Evolutionary conservation across 2,888 invertebrate species (phyloP), one percentile per base, ranked within the genome.

Genomic region (Poecilus cupreus): DNA sequence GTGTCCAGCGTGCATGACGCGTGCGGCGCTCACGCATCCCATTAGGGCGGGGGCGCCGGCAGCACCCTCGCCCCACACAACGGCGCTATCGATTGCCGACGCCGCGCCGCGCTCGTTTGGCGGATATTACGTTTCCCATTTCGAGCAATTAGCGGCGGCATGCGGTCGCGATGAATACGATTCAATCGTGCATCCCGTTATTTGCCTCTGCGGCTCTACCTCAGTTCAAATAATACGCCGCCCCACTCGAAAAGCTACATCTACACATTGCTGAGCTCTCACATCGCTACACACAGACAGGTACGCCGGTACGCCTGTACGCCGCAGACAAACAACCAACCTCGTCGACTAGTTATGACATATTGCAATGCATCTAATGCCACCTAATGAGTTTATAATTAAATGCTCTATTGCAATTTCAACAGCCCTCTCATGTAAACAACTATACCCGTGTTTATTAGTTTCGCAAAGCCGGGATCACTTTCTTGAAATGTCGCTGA

Each of bases 111-210:
- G 54, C 49, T 64, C 70, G 72, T 80, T 70, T 54, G 54, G 72
- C 80, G 80, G 80, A 80, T 80, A 80, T 80, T 80, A 74, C 80
- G 74, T 80, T 80, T 80, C 80, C 80, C 80, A 80, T 80, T 80
- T 80, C 57, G 80, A 74, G 80, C 80, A 80, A 80, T 80, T 80
- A 80, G 80, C 74, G 72, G 72, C 74, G 72, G 80, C 80, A 80
- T 80, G 80, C 60, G 80, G 80, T 80, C 57, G 72, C 80, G 43
- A 74, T 80, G 80, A 80, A 80, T 80, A 80, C 80, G 64, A 74
- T 80, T 80, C 80, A 80, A 80, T 80, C 80, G 80, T 39, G 80
- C 72, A 74, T 74, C 74, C 57, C 57, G 57, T 80, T 80, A 80
- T 74, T 80, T 74, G 74, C 72, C 70, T 80, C 80, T 60, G 60